Conservation (phyloP, 92 coral and sea anemone genomes). For the Isaurus tuberculatus region DNA sequence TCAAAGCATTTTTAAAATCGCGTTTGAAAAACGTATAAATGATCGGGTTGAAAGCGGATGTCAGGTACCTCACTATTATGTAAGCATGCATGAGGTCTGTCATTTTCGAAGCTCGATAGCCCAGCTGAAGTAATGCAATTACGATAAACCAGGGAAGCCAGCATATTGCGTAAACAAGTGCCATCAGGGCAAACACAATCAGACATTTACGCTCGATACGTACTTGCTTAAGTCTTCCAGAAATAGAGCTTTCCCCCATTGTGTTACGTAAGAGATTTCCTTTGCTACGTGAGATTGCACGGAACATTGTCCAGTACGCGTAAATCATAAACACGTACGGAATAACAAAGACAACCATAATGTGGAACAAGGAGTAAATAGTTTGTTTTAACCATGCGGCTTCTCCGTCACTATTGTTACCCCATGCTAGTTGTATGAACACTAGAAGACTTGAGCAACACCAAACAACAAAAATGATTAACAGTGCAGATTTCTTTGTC, state of each 20-base stretch:
- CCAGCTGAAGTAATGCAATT: slow-evolving; percentile 1
- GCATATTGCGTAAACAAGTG: slow-evolving; percentile 27
- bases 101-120: neutral
- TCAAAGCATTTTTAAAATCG: slow-evolving; percentile 25
- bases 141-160: slow-evolving; percentile 37
- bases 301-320: slow-evolving; percentile 43
- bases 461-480: slow-evolving; percentile 6
- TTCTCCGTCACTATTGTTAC: neutral
- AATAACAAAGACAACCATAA: slow-evolving; percentile 8
- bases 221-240: slow-evolving; percentile 4
- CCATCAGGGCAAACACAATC: slow-evolving; percentile 37
- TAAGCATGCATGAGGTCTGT: neutral
- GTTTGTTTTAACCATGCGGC: slow-evolving; percentile 6
- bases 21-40: slow-evolving; percentile 37
- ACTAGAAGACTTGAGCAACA: slow-evolving; percentile 15
- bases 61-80: slow-evolving; percentile 29
- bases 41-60: slow-evolving; percentile 40
- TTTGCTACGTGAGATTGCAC: slow-evolving; percentile 34
- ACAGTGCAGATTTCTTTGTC: slow-evolving; percentile 12
- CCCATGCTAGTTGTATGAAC: slow-evolving; percentile 42
- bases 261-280: slow-evolving; percentile 28
- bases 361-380: neutral
- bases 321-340: slow-evolving; percentile 39
- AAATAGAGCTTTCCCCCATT: neutral
- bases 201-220: slow-evolving; percentile 36